Evolutionary conservation across 2,888 invertebrate species (phyloP), one percentile per base, ranked within the genome.

Genomic region (Hemistola chrysoprasaria): DNA sequence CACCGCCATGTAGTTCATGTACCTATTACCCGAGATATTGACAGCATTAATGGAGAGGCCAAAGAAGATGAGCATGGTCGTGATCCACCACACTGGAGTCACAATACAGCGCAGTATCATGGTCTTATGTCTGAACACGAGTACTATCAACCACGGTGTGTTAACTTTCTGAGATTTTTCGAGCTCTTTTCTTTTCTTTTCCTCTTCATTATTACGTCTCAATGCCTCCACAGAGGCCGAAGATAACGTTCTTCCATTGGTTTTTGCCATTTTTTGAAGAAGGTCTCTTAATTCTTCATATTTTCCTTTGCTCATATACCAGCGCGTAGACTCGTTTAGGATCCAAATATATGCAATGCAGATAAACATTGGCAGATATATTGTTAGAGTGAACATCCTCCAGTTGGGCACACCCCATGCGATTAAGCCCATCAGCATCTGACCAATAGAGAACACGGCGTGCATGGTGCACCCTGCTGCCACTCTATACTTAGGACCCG

Each of bases 381-480:
- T 78, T 1, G 92, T 83, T 9, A 93, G 84, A 2, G 94, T 90
- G 1, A 93, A 76, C 22, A 78, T 66, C 56, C 92, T 90, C 95
- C 95, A 96, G 62, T 93, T 85, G 22, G 90, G 90, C 0, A 91
- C 83, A 28, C 79, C 83, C 91, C 93, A 94, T 0, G 95, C 94
- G 2, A 92, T 78, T 23, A 92, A 65, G 0, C 93, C 95, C 36
- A 94, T 67, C 0, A 91, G 54, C 20, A 93, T 89, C 75, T 94
- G 93, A 0, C 95, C 95, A 2, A 93, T 40, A 0, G 94, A 92
- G 63, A 93, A 95, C 59, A 91, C 92, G 2, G 92, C 91, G 40
- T 92, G 92, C 35, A 93, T 86, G 26, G 93, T 77, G 6, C 93
- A 92, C 9, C 94, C 93, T 2, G 91, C 92, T 6, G 93, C 75